These are phyloP conservation scores for Ictalurus punctatus DNA, from an alignment of 2,113 vertebrate genomes.

Conservation along the genomic window DNA sequence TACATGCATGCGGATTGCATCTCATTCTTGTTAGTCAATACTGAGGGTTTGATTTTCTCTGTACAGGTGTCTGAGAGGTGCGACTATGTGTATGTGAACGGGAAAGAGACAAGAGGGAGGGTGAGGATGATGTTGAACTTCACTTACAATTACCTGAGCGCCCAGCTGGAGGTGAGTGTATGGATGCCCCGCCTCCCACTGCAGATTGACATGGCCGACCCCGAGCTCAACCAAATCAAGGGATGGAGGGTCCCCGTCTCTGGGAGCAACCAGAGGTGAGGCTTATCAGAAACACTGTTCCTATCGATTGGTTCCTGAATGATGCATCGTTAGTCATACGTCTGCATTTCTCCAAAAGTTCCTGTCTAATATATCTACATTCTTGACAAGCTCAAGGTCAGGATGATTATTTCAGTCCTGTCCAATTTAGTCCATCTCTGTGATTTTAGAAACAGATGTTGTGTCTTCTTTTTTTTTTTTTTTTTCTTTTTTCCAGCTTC, in stretches of 20 bases:
- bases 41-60: background rate
- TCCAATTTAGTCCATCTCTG: background rate
- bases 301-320: background rate
- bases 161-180: conserved; percentile 84
- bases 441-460: conserved; percentile 4
- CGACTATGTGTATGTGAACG: conserved; percentile 91
- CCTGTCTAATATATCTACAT: background rate
- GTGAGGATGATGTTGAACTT: conserved; percentile 83
- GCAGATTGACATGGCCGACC: conserved; percentile 88
- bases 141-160: conserved; percentile 86
- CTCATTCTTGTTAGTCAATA: background rate
- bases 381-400: background rate
- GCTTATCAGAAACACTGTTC: background rate
- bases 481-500: background rate
- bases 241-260: conserved; percentile 87
- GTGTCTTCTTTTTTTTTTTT: background rate
- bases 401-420: background rate
- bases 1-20: background rate
- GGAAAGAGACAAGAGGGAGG: conserved; percentile 89
- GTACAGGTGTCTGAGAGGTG: conserved; percentile 88
- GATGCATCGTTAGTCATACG: background rate
- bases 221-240: conserved; percentile 93
- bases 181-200: conserved; percentile 92
- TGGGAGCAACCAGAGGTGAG: conserved; percentile 70
- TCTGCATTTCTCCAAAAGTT: background rate